phyloP scores from a whole-genome alignment of 2,113 vertebrate genomes.

The Engystomops pustulosus region DNA sequence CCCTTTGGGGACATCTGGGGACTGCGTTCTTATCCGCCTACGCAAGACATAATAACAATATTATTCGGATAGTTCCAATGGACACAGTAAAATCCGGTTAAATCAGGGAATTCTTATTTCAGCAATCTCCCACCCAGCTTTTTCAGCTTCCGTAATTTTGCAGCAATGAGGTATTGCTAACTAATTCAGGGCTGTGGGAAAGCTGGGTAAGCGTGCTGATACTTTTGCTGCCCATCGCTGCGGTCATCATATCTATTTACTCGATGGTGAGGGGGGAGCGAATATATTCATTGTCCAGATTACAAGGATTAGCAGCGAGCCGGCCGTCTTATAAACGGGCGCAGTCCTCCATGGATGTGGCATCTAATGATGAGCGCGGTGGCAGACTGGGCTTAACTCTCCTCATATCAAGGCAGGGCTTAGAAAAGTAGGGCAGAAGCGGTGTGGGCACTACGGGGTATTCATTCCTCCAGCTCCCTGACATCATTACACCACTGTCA shows the following conservation, averaged over 20 bases:
- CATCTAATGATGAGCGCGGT: background rate
- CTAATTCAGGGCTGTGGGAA: too few species aligned
- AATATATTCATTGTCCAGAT: constrained; percentile 27
- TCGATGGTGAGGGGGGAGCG: background rate
- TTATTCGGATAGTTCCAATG: too few species aligned
- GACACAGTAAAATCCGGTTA: too few species aligned
- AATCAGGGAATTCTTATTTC: background rate
- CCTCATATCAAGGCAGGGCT: constrained; percentile 35
- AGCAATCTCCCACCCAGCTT: background rate
- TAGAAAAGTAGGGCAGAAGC: constrained; percentile 47
- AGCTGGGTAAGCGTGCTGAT: too few species aligned
- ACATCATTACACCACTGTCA: constrained; percentile 40
- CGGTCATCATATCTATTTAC: background rate
- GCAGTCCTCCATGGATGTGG: constrained; percentile 5
- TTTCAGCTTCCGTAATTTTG: too few species aligned
- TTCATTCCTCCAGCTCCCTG: constrained; percentile 13
- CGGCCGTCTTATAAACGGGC: background rate
- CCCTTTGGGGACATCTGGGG: too few species aligned
- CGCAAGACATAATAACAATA: too few species aligned
- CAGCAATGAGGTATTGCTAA: too few species aligned
- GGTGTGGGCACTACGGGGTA: constrained; percentile 37
- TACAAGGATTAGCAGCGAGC: constrained; percentile 15
- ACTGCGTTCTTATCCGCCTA: too few species aligned
- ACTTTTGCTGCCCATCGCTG: background rate
- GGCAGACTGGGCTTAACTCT: constrained; percentile 17